Evolutionary conservation across 2,888 invertebrate species (phyloP), one percentile per base, ranked within the genome.

Genomic region (Atherix ibis): DNA sequence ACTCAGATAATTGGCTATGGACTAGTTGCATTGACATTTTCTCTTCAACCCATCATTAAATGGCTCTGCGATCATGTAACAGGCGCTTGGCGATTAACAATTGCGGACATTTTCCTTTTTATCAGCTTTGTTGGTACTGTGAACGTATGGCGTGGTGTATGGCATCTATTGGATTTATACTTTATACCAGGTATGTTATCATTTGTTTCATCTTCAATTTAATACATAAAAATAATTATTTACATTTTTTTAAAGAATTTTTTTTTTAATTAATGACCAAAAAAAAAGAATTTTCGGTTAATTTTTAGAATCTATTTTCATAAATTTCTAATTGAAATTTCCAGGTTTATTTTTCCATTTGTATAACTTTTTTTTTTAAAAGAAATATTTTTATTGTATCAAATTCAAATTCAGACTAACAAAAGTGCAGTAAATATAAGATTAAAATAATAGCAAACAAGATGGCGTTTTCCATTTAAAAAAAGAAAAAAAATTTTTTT

Each of bases 71-170:
- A 75, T 40, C 66, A 73, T 33, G 62, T 80, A 3, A 67, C 68
- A 40, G 83, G 83, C 8, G 64, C 76, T 5, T 52, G 68, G 8
- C 66, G 83, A 39, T 63, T 87, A 16, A 52, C 80, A 22, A 65
- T 76, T 2, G 82, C 83, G 15, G 87, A 88, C 52, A 53, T 73
- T 9, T 84, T 82, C 62, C 72, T 83, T 41, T 64, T 85, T 39
- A 60, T 83, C 42, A 77, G 79, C 25, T 79, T 84, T 52, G 54
- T 79, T 41, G 84, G 83, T 10, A 84, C 84, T 1, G 78, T 88
- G 34, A 85, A 85, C 56, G 80, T 85, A 9, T 88, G 88, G 88
- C 68, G 88, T 29, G 87, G 85, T 10, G 70, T 87, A 36, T 88
- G 88, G 87, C 77, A 74, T 41, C 58, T 81, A 36, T 65, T 85